A percentile compares a stretch with the other conserved stretches of the same genome.
Conservation (phyloP, 2,113 vertebrate genomes). For the Entelurus aequoreus region DNA sequence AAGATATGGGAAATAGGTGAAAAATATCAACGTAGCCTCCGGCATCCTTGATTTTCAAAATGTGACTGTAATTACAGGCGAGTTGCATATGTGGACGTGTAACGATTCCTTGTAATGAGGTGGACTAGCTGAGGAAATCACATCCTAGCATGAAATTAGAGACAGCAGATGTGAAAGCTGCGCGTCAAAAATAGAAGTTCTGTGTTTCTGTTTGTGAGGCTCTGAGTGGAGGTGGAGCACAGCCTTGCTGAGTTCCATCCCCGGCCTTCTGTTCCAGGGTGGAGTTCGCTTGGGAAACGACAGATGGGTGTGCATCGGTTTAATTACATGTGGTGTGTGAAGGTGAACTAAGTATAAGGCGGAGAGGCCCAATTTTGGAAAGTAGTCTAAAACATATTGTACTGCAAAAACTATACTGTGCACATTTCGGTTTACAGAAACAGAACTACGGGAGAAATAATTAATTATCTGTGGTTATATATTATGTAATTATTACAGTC, state of each 20-base stretch:
- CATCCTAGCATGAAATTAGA: conserved; percentile 45
- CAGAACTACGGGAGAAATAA: no score
- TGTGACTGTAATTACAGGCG: conserved; percentile 13
- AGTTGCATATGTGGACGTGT: background rate
- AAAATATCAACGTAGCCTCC: no score
- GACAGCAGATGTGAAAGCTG: conserved; percentile 44
- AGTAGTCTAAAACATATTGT: conserved; percentile 22
- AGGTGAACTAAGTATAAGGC: conserved; percentile 54
- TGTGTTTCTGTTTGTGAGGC: conserved; percentile 22
- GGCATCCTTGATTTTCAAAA: background rate
- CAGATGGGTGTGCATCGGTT: conserved; percentile 43
- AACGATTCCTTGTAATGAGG: conserved; percentile 36
- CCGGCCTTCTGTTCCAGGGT: conserved; percentile 37
- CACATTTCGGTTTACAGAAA: conserved; percentile 15
- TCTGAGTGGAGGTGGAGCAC: conserved; percentile 34
- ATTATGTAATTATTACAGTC: no score
- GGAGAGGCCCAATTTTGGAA: conserved; percentile 18
- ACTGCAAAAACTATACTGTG: background rate
- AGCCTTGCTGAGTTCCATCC: conserved; percentile 26
- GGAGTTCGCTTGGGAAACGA: conserved; percentile 43
- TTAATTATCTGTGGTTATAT: no score
- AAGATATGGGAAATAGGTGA: no score
- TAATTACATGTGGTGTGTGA: conserved; percentile 37
- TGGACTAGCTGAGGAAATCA: conserved; percentile 20
- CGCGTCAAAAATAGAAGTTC: conserved; percentile 46